Base-by-base conservation (phyloP, 2,113 vertebrate genomes). In the Acrocephalus arundinaceus region DNA sequence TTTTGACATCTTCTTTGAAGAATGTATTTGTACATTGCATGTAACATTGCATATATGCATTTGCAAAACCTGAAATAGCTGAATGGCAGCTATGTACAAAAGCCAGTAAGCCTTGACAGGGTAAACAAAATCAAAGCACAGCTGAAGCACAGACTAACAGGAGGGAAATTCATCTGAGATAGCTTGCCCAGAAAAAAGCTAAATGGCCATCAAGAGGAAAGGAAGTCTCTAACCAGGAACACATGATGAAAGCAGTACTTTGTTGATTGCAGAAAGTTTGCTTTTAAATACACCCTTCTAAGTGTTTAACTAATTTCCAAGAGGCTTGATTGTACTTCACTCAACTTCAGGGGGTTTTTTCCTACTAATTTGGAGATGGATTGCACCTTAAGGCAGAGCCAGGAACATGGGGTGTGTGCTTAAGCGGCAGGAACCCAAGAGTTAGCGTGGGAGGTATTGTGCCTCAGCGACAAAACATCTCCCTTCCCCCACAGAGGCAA, bases 1-100 rank as follows among this genome's bases (percentile, higher is more conserved):
- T 96, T 97, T 97, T 96, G 96, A 96, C 96, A 97, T 97, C 88
- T 96, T 85, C 96, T 96, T 95, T 96, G 96, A 96, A 97, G 94
- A 96, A 93, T 79, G 88, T 88, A 96, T 93, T 97, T 96, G 93
- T 97, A 94, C 90, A 73, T 93, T 85, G 86, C 90, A 87, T 94
- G 96, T 96, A 94, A 89, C 93, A 81, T 41, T 85, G 96, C 80
- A 92, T 51, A 93, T 84, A 87, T 49, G 83, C 88, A 96, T 96
- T 96, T 95, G 83, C 94, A 96, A 94, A 95, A 94, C 79, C 92
- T 87, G 65, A 96, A 72, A 51, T 59, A 82, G 62, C 45, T 89
- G 88, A 96, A 94, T 90, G 94, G 92, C 96, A 95, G 90, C 70
- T 90, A 72, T 3, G 18, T 92, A 95, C 83, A 95, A 93, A 96